Evolutionary conservation across 2,888 invertebrate species (phyloP).

Genomic region (Dryadula phaetusa): DNA sequence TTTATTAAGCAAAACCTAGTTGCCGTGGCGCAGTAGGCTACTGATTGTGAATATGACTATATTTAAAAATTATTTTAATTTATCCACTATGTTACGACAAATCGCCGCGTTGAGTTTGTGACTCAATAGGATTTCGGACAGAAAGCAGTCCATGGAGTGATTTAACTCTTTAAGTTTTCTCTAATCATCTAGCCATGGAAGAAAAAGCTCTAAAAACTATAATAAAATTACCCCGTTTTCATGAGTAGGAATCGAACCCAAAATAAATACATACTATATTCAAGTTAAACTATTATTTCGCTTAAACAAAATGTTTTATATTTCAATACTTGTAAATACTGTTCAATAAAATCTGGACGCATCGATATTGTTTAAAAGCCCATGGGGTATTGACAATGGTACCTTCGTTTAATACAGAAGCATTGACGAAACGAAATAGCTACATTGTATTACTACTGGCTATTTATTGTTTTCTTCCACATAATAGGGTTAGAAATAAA

Average conservation of each 20-base stretch:
- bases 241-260: neutral
- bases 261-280: neutral
- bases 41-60: no score
- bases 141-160: no score
- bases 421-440: slow-evolving; percentile 56
- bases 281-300: neutral
- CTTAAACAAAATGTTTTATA: neutral
- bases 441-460: slow-evolving; percentile 64
- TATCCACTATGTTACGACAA: no score
- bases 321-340: slow-evolving; percentile 30
- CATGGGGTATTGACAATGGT: slow-evolving; percentile 69
- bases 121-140: no score
- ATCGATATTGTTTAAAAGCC: slow-evolving; percentile 63
- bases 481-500: slow-evolving; percentile 74
- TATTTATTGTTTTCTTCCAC: slow-evolving; percentile 72
- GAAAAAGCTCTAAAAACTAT: no score
- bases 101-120: no score
- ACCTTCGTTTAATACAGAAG: slow-evolving; percentile 72
- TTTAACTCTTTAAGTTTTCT: no score
- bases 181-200: no score
- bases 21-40: no score
- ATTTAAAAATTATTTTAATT: no score
- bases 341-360: slow-evolving; percentile 63
- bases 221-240: no score
- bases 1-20: no score